Percentiles rank a stretch among this genome's conserved stretches.
Evolutionary conservation across 1,140 invertebrate species (phyloP).

Genomic region (Gryllus bimaculatus): DNA sequence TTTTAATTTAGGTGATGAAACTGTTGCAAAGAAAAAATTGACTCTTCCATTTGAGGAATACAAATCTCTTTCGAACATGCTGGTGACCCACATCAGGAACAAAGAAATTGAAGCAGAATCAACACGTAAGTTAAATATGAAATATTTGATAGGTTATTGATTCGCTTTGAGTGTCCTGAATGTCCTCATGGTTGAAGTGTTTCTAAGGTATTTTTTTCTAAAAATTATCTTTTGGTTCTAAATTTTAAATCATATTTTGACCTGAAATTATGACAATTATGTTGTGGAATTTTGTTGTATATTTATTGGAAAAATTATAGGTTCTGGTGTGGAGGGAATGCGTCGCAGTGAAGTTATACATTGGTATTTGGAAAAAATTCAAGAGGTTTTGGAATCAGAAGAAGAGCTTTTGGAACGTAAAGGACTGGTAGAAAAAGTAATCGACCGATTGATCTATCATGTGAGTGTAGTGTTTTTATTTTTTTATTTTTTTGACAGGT

Average conservation of each 20-base stretch:
- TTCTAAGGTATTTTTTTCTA: too few relatives aligned
- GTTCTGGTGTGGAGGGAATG: constrained; percentile 46
- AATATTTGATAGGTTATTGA: too few relatives aligned
- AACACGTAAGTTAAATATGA: constrained; percentile 18
- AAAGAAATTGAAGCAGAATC: constrained; percentile 47
- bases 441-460: constrained; percentile 85
- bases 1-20: background rate
- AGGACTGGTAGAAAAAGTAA: constrained; percentile 86
- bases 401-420: constrained; percentile 85
- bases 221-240: too few relatives aligned
- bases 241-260: too few relatives aligned
- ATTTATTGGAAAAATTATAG: background rate
- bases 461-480: constrained; percentile 43
- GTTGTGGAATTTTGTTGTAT: too few relatives aligned
- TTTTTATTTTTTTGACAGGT: background rate
- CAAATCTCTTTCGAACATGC: constrained; percentile 82
- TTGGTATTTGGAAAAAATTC: constrained; percentile 90
- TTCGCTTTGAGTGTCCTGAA: too few relatives aligned
- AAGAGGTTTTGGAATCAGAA: constrained; percentile 81
- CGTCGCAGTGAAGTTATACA: constrained; percentile 75
- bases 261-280: too few relatives aligned
- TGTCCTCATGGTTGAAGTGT: too few relatives aligned
- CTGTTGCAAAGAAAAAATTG: constrained; percentile 62
- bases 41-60: constrained; percentile 93
- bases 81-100: constrained; percentile 79